Evolutionary conservation across 2,797 vertebrate genomes (phyloP).

Genomic region (Yasuhikotakia modesta): DNA sequence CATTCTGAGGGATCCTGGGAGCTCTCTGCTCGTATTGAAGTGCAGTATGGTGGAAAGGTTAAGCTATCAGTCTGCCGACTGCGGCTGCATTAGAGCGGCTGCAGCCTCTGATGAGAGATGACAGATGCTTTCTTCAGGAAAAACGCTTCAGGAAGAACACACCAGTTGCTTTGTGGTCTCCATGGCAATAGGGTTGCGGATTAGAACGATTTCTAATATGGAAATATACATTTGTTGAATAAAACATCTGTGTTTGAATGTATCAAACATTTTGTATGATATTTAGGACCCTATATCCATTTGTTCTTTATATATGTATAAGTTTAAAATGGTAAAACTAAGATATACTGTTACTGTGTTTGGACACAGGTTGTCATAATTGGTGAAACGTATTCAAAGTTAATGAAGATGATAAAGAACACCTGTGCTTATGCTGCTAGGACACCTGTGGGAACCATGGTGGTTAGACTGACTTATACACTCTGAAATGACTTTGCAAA

Average conservation of each 20-base stretch:
- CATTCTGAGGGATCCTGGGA: conserved; percentile 62
- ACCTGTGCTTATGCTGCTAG: background rate
- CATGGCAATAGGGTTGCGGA: conserved; percentile 16
- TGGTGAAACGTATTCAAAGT: background rate
- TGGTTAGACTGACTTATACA: background rate
- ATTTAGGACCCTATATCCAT: background rate
- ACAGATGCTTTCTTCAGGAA: conserved; percentile 77
- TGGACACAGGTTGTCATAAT: background rate
- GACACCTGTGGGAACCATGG: background rate
- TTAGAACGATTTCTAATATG: conserved; percentile 57
- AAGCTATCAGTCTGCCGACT: conserved; percentile 68
- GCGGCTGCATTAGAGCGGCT: conserved; percentile 49
- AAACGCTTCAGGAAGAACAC: conserved; percentile 31
- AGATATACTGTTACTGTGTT: background rate
- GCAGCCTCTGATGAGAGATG: conserved; percentile 53
- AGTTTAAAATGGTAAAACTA: background rate
- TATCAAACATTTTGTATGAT: conserved; percentile 12
- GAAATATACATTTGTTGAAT: conserved; percentile 44
- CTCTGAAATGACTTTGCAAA: background rate
- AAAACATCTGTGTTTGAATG: background rate
- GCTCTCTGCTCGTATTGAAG: conserved; percentile 66
- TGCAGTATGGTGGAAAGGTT: conserved; percentile 62
- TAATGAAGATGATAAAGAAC: background rate
- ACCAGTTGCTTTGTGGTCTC: background rate
- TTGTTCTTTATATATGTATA: background rate